phyloP scores from a whole-genome alignment of 2,888 invertebrate species.

The Bhutanitis thaidina region DNA sequence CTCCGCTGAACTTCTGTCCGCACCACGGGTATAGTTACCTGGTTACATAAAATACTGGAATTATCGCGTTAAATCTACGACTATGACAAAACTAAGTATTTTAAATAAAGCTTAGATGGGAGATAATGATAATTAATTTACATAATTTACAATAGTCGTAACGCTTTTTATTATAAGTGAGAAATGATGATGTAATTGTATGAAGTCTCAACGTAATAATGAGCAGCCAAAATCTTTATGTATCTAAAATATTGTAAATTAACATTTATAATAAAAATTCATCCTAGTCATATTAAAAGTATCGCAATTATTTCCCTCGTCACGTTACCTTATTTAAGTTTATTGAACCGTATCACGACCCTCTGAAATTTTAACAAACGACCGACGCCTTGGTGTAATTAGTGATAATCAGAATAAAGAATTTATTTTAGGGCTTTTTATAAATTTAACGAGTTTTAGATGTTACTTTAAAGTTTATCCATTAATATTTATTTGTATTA shows the following conservation, averaged over 20 bases:
- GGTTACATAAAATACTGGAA: too few relatives aligned
- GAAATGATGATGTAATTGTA: too few relatives aligned
- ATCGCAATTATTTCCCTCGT: conserved; percentile 25
- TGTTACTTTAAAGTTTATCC: conserved; percentile 15
- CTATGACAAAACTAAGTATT: too few relatives aligned
- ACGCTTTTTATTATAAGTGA: too few relatives aligned
- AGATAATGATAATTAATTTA: too few relatives aligned
- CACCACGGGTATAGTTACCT: too few relatives aligned
- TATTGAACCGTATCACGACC: conserved; percentile 54
- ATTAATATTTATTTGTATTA: neutral
- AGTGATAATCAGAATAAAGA: conserved; percentile 64
- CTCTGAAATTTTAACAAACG: conserved; percentile 50
- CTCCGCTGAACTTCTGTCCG: too few relatives aligned
- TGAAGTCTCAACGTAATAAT: too few relatives aligned
- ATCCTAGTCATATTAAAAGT: conserved; percentile 16
- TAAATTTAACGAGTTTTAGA: conserved; percentile 44
- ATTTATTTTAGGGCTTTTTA: conserved; percentile 37
- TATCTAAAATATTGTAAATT: conserved; percentile 1
- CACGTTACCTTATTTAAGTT: conserved; percentile 51
- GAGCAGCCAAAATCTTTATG: too few relatives aligned
- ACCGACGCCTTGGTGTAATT: conserved; percentile 53
- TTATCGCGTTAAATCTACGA: too few relatives aligned
- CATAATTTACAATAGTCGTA: too few relatives aligned
- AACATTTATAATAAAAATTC: conserved; percentile 7
- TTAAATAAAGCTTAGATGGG: too few relatives aligned